phyloP scores from a whole-genome alignment of 2,113 vertebrate species.

The Crocuta crocuta region DNA sequence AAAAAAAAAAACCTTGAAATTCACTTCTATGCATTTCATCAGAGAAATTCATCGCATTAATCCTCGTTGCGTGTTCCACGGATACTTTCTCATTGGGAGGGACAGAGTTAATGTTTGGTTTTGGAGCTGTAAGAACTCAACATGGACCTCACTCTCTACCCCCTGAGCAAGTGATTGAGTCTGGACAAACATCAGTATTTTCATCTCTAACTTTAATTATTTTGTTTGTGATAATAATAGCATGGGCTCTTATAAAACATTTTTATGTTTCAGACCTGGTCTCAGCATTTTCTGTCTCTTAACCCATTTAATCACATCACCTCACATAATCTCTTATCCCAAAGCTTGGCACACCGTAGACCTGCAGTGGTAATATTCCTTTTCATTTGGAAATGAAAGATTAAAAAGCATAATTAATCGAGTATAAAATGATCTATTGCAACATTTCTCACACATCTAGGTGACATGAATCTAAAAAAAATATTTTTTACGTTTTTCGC shows the following conservation, averaged over 20 bases:
- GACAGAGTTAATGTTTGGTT: background rate
- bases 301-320: background rate
- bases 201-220: background rate
- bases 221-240: background rate
- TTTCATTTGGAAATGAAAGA: conserved; percentile 21
- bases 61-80: background rate
- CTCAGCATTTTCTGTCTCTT: background rate
- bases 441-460: background rate
- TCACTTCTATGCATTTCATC: background rate
- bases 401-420: conserved; percentile 26
- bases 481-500: background rate
- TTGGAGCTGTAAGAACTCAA: background rate
- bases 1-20: background rate
- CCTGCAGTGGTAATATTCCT: background rate
- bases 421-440: background rate
- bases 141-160: too few relatives aligned
- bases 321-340: background rate
- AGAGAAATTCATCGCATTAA: background rate
- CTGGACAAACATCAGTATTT: background rate
- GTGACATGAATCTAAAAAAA: background rate
- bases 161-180: background rate
- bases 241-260: background rate
- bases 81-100: background rate
- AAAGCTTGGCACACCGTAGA: background rate
- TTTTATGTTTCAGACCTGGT: background rate